Evolutionary conservation across 2,888 invertebrate species (phyloP).

Genomic region (Selenia dentaria): DNA sequence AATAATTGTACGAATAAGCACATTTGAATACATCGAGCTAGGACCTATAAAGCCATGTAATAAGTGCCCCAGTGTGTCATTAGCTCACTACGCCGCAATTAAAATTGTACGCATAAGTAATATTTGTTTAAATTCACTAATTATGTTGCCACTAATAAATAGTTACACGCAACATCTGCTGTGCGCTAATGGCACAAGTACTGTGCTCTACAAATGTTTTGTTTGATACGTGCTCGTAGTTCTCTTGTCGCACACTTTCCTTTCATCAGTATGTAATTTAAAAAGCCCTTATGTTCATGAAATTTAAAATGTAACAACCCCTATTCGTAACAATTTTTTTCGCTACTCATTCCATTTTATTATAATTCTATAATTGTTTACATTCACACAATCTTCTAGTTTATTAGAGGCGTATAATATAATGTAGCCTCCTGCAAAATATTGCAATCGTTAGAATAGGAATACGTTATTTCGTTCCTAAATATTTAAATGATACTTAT

Average conservation of each 20-base stretch:
- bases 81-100: slow-evolving; percentile 62
- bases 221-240: slow-evolving; percentile 56
- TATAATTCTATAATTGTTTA: too few species aligned
- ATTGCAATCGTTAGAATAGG: too few species aligned
- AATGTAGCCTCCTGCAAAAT: too few species aligned
- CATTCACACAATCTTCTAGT: too few species aligned
- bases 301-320: too few species aligned
- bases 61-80: slow-evolving; percentile 52
- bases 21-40: slow-evolving; percentile 39
- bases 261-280: too few species aligned
- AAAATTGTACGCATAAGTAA: slow-evolving; percentile 76
- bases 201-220: slow-evolving; percentile 66
- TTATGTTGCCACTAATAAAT: slow-evolving; percentile 77
- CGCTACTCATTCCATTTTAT: too few species aligned
- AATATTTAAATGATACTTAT: too few species aligned
- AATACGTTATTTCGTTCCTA: too few species aligned
- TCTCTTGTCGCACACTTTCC: slow-evolving; percentile 32
- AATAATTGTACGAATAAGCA: slow-evolving; percentile 5
- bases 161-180: slow-evolving; percentile 78
- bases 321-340: too few species aligned
- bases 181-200: slow-evolving; percentile 55
- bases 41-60: slow-evolving; percentile 41
- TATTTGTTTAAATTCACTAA: slow-evolving; percentile 82
- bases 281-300: too few species aligned
- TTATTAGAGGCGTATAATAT: too few species aligned